Percentiles rank a stretch among this genome's conserved stretches.
phyloP scores from a whole-genome alignment of 1,140 invertebrate genomes.

The Araneus ventricosus region DNA sequence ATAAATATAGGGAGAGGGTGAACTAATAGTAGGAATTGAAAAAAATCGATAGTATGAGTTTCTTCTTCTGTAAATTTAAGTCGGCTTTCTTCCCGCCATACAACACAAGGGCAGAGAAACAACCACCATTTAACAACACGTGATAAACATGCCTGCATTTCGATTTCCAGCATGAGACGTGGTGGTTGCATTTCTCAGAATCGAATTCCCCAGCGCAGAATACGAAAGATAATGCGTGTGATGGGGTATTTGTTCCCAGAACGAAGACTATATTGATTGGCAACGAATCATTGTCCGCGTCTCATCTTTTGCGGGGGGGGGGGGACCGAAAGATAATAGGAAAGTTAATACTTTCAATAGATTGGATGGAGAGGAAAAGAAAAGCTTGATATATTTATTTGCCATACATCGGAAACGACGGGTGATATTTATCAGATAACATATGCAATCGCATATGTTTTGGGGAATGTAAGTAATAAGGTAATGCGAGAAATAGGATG shows the following conservation, averaged over 20 bases:
- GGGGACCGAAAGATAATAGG: background rate
- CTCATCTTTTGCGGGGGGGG: background rate
- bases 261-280: background rate
- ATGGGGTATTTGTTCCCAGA: background rate
- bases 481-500: no score
- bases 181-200: background rate
- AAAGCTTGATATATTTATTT: background rate
- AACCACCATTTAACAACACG: background rate
- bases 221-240: background rate
- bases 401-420: no score
- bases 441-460: no score
- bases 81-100: no score
- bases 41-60: no score
- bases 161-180: background rate
- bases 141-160: background rate
- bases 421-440: no score
- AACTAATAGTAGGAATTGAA: no score
- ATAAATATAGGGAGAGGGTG: no score
- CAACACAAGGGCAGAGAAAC: no score
- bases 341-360: constrained; percentile 13
- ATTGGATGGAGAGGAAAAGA: background rate
- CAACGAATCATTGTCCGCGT: background rate
- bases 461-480: no score
- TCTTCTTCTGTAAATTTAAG: no score
- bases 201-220: background rate